Base-by-base conservation (phyloP, 2,888 invertebrate species). In the Metacarcinus magister region DNA sequence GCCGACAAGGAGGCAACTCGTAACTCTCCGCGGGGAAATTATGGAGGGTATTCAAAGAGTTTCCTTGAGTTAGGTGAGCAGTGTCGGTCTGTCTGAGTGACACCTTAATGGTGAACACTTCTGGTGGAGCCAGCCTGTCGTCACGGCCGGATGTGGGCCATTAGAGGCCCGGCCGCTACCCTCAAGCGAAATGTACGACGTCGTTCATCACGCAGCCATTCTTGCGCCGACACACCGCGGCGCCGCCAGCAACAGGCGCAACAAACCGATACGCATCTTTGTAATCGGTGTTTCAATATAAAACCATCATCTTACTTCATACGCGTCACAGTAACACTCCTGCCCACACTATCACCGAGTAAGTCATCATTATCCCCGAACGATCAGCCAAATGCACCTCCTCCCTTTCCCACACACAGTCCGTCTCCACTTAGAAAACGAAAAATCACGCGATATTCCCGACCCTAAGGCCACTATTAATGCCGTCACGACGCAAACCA, bases 71-170 rank as follows among this genome's bases (percentile, higher is more conserved):
- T 87, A 87, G 87, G 87, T 87, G 87, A 87, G 87, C 39, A 39
- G 16, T 8, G 87, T 87, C 87, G 39, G 87, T 87, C 87, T 87
- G 87, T 87, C 87, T 87, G 87, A 87, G 87, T 87, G 87, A 87
- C 87, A 87, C 87, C 87, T 87, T 87, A 87, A 87, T 87, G 87
- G 87, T 87, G 87, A 87, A 87, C 87, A 87, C 87, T 87, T 39
- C 87, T 39, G 39, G 39, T n/a, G 13, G 87, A 87, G 87, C 87
- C 87, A 13, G 75, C 39, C 87, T 39, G 32, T 87, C 87, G 39
- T 32, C 39, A 39, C 39, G 87, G 87, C 19, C 87, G 87, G 87
- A 87, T 87, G 87, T 39, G 87, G 87, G 87, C 87, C 87, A 87
- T 87, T 87, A 87, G 87, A 87, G 87, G 87, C 87, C 39, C 87